phyloP scores from a whole-genome alignment of 2,888 invertebrate species.

The Limnephilus marmoratus region DNA sequence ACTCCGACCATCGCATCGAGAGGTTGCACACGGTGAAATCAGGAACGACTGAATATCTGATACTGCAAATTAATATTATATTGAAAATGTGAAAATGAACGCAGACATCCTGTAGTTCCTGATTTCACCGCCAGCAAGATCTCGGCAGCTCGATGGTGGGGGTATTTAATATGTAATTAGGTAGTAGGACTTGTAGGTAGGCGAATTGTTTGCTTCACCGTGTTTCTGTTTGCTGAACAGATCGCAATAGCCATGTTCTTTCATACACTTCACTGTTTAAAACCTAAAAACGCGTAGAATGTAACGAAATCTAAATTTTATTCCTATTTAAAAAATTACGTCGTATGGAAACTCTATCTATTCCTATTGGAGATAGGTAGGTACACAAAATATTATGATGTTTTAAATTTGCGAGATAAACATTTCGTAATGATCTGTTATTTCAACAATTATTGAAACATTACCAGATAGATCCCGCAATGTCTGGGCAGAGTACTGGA shows the following conservation, averaged over 20 bases:
- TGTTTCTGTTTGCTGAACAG: neutral
- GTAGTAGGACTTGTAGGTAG: neutral
- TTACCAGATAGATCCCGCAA: no score
- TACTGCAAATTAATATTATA: neutral
- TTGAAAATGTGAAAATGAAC: neutral
- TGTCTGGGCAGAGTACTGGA: no score
- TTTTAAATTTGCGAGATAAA: neutral
- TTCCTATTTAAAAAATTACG: no score
- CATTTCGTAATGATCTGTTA: neutral
- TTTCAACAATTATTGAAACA: neutral
- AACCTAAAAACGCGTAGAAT: neutral
- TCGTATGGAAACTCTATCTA: no score
- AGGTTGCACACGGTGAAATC: neutral
- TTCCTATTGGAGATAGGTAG: no score
- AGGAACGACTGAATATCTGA: neutral
- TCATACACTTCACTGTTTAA: neutral
- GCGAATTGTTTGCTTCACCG: neutral
- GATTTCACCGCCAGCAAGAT: neutral
- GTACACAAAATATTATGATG: no score
- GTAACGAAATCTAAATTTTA: no score
- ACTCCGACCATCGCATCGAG: neutral
- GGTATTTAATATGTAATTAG: neutral
- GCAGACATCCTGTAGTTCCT: neutral
- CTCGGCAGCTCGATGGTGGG: neutral
- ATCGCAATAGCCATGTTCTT: neutral